A percentile compares a stretch with the other conserved stretches of the same genome.
Evolutionary conservation across 2,113 vertebrate species (phyloP).

Genomic region (Chloropsis cyanopogon): DNA sequence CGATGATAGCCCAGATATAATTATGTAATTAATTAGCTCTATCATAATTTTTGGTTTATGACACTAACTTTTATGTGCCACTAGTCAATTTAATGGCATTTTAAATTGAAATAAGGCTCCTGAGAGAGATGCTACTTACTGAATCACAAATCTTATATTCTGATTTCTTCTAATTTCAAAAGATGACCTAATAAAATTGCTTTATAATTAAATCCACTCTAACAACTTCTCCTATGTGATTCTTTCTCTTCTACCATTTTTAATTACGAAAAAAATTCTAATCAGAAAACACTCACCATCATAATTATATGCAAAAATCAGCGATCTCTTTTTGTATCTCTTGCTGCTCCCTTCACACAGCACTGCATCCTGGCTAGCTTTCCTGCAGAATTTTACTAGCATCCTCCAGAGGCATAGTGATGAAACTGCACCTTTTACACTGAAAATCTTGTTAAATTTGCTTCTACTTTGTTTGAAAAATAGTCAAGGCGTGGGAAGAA

Average conservation of each 20-base stretch:
- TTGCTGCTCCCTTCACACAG: neutral
- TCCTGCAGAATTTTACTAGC: neutral
- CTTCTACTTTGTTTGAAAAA: neutral
- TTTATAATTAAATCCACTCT: slow-evolving; percentile 54
- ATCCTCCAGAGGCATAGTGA: neutral
- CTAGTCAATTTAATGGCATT: slow-evolving; percentile 55
- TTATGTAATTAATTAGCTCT: slow-evolving; percentile 60
- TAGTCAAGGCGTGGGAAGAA: neutral
- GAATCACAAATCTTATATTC: slow-evolving; percentile 41
- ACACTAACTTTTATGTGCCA: slow-evolving; percentile 49
- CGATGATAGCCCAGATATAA: slow-evolving; percentile 17
- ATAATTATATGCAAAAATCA: neutral
- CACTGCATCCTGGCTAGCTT: neutral
- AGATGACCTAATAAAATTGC: slow-evolving; percentile 65
- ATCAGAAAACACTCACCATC: neutral
- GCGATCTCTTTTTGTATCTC: neutral
- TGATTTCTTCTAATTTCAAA: slow-evolving; percentile 58
- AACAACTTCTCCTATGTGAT: slow-evolving; percentile 1
- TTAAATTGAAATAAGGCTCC: slow-evolving; percentile 55
- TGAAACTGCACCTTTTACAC: neutral
- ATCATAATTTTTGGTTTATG: slow-evolving; percentile 63
- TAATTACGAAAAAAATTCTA: slow-evolving; percentile 4
- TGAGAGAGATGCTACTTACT: slow-evolving; percentile 41
- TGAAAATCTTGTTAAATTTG: neutral
- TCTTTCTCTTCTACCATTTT: neutral